Base-by-base conservation (phyloP, 92 coral and sea anemone species). In the Micromussa lordhowensis region DNA sequence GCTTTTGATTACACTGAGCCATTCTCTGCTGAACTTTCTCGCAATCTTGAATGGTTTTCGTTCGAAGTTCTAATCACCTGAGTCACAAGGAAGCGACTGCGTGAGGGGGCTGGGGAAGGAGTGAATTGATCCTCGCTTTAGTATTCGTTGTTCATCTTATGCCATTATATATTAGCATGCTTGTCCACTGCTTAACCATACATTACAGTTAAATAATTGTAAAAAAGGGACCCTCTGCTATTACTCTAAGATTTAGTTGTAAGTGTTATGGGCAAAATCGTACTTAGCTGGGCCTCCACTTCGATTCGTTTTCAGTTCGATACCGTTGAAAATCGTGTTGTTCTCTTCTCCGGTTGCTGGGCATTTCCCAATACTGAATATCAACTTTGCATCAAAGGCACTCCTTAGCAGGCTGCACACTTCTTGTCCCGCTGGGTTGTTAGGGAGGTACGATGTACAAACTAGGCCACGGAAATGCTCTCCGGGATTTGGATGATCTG, bases 401-500 rank as follows among this genome's bases (percentile, higher is more conserved):
- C 40, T 75, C 15, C 53, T 15, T n/a, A 84, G 21, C 16, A 84
- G 80, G 3, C 5, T 31, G 78, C 82, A 71, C 61, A 86, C 75
- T 24, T 91, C 80, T 77, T 14, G 57, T 14, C 90, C 93, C 31
- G 77, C 84, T 22, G 28, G 31, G 49, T 81, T 82, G 55, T 55
- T 28, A 15, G 91, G 93, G 24, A 91, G 88, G 57, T 82, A 91
- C 10, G 80, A 72, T 21, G 88, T 72, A 26, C 85, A 29, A 5
- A 26, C 70, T 0, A 70, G 70, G 15, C 61, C 44, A 30, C 59
- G 17, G 82, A 55, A 87, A 53, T 55, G 85, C 34, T 55, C 30
- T 22, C 93, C 93, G 14, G 93, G 93, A 61, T 78, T 91, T 53
- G 91, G 91, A 70, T 91, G 93, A 24, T 74, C 82, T 14, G 91